Percentiles rank a stretch among this genome's conserved stretches.
Conservation (phyloP, 1,140 invertebrate genomes). For the Nylanderia fulva region DNA sequence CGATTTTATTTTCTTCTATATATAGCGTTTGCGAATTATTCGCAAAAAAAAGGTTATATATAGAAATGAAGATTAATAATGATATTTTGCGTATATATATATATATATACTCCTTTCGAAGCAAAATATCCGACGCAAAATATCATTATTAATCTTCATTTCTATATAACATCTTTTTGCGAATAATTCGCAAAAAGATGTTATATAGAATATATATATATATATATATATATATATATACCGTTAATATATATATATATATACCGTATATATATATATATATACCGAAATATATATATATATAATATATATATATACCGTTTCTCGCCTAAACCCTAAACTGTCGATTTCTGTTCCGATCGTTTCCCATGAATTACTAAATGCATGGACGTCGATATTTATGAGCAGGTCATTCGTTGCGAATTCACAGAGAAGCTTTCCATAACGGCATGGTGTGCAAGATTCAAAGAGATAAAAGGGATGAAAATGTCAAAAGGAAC, state of each 20-base stretch:
- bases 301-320: too few relatives aligned
- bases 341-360: constrained; percentile 16
- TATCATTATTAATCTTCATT: background rate
- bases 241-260: too few relatives aligned
- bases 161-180: background rate
- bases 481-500: constrained; percentile 60
- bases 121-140: too few relatives aligned
- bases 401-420: constrained; percentile 44
- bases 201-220: too few relatives aligned
- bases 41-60: background rate
- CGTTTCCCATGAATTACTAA: constrained; percentile 27
- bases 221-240: too few relatives aligned
- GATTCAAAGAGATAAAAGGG: constrained; percentile 59
- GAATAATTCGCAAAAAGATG: background rate
- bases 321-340: constrained; percentile 1
- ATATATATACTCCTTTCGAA: too few relatives aligned
- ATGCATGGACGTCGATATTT: constrained; percentile 48
- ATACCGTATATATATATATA: too few relatives aligned
- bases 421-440: constrained; percentile 50
- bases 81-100: too few relatives aligned
- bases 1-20: background rate
- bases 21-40: background rate
- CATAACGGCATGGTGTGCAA: constrained; percentile 3
- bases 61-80: background rate
- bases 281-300: too few relatives aligned